Base-by-base conservation (phyloP, 2,113 vertebrate genomes). In the Bubalus kerabau region DNA sequence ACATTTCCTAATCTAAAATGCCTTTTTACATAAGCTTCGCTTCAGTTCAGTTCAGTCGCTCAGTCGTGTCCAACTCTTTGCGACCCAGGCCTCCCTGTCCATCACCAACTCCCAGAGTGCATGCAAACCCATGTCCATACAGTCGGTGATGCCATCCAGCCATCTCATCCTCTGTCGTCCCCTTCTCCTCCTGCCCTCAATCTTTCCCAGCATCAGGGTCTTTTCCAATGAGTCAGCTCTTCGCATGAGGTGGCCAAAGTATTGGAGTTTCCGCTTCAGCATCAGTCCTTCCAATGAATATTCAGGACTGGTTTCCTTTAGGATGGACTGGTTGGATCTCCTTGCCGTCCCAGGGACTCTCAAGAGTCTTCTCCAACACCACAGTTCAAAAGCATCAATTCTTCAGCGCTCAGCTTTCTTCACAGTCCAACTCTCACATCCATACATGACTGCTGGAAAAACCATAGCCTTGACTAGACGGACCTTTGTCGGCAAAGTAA, bases 1-100 rank as follows among this genome's bases (percentile, higher is more conserved):
- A 91, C 90, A 92, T 83, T 92, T 83, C 21, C 36, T 82, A 84
- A 81, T 83, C 52, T 76, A 80, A 97, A 92, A 76, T 67, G 19
- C 7, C 9, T 64, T 92, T 94, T 94, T 48, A 48, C 15, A 28
- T 48, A 78, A 40, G 67, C 36, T 71, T 71, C 0, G 5, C 36
- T 40, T 71, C 19, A 76, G 71, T 43, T 74, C 36, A 71, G n/a
- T 71, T 71, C n/a, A 71, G 67, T 71, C 0, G 10, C n/a, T 71
- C 64, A 71, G n/a, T 71, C 9, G 0, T 36, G n/a, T 71, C 64
- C 5, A 17, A 71, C 17, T 71, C 17, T 23, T 36, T 10, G 64
- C 0, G 2, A 71, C n/a, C n/a, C 64, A 71, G 17, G 64, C 64
- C n/a, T 71, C 64, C n/a, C 64, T 36, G n/a, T 71, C n/a, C 64